A percentile compares a stretch with the other conserved stretches of the same genome.
These are phyloP conservation scores for Oscarella lobularis DNA, from an alignment of 37 sponge, comb jelly and placozoan genomes.

Conservation along the genomic window DNA sequence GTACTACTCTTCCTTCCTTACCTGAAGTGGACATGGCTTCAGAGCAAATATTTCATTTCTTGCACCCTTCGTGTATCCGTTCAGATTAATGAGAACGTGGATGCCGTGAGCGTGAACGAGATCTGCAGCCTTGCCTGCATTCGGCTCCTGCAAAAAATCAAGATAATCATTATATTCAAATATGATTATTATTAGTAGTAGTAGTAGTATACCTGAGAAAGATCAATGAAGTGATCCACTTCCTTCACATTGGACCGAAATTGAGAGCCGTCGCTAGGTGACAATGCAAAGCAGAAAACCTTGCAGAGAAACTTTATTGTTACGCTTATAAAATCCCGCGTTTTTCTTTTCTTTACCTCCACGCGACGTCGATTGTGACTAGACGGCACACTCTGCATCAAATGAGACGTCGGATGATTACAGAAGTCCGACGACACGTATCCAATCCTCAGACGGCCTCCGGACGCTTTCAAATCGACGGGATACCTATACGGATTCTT, in stretches of 20 bases:
- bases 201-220: constrained; percentile 56
- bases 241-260: constrained; percentile 82
- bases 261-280: constrained; percentile 73
- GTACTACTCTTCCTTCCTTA: constrained; percentile 5
- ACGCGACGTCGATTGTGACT: background rate
- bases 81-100: constrained; percentile 94
- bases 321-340: background rate
- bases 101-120: constrained; percentile 84
- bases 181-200: background rate
- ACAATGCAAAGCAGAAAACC: constrained; percentile 91
- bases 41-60: constrained; percentile 99
- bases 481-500: constrained; percentile 56
- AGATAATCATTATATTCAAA: background rate
- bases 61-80: constrained; percentile 99
- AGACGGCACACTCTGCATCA: constrained; percentile 91
- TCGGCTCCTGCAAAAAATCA: constrained; percentile 35
- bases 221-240: constrained; percentile 89
- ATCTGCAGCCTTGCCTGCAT: constrained; percentile 91
- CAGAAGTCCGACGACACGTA: constrained; percentile 96
- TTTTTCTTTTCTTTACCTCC: background rate
- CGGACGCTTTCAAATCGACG: constrained; percentile 18
- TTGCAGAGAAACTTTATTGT: background rate
- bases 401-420: constrained; percentile 98
- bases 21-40: constrained; percentile 93
- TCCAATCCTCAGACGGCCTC: constrained; percentile 75